Percentiles rank a stretch among this genome's conserved stretches.
Conservation (phyloP, 2,888 invertebrate species). For the Therioaphis trifolii region DNA sequence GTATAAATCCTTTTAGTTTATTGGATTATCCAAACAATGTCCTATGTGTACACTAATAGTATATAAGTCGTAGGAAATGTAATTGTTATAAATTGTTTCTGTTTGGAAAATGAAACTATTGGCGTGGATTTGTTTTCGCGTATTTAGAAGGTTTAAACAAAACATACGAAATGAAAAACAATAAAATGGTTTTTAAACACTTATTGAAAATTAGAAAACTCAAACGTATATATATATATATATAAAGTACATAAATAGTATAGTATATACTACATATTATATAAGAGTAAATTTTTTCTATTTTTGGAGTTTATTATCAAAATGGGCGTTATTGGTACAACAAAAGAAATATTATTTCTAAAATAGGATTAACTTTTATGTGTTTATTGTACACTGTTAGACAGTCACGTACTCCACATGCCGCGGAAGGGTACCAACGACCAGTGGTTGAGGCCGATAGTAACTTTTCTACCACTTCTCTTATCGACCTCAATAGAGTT, state of each 20-base stretch:
- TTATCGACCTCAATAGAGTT: background rate
- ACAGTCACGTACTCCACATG: constrained; percentile 31
- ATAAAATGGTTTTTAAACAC: background rate
- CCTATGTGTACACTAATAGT: background rate
- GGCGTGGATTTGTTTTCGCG: background rate
- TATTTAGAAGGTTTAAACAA: background rate
- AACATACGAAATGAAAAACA: background rate
- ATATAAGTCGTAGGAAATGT: constrained; percentile 11
- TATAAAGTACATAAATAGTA: no score
- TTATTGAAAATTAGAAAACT: background rate
- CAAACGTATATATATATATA: no score
- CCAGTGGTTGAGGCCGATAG: background rate
- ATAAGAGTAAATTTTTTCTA: background rate
- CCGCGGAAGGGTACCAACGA: background rate
- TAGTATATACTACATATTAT: no score
- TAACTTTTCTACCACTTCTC: constrained; percentile 1
- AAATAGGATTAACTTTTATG: constrained; percentile 28
- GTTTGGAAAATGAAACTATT: background rate
- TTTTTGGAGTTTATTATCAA: background rate
- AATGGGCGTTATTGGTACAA: background rate
- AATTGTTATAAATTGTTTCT: constrained; percentile 6
- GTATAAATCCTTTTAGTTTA: constrained; percentile 34
- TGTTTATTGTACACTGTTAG: constrained; percentile 15
- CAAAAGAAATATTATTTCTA: constrained; percentile 39
- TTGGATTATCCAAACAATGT: background rate